A percentile compares a stretch with the other conserved stretches of the same genome.
Conservation (phyloP, 2,797 vertebrate species). For the Falco peregrinus region DNA sequence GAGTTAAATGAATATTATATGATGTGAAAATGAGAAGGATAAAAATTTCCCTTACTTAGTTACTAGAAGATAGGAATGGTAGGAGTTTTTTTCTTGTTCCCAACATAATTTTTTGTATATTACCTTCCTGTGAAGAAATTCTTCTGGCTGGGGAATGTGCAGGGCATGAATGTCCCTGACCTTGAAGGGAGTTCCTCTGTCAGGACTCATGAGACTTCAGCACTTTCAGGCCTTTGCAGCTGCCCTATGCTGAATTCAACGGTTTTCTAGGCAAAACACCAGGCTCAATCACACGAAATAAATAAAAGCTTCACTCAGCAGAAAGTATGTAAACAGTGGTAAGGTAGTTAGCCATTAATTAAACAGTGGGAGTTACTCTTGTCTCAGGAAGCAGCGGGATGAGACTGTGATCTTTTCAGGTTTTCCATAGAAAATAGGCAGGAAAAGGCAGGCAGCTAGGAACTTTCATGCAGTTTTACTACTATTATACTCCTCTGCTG, state of each 20-base stretch:
- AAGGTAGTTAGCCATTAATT: background rate
- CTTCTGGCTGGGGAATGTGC: background rate
- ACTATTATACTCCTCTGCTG: background rate
- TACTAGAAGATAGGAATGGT: background rate
- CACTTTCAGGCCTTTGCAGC: background rate
- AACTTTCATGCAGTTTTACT: background rate
- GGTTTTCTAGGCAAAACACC: background rate
- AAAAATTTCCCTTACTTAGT: background rate
- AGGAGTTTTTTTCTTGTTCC: background rate
- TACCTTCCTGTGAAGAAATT: background rate
- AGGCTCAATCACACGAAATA: background rate
- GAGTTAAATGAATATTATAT: background rate
- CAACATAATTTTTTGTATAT: background rate
- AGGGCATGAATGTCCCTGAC: background rate
- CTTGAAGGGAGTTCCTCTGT: slow-evolving; percentile 23
- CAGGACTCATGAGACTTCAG: background rate
- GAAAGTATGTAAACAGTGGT: background rate
- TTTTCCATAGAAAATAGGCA: background rate
- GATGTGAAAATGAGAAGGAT: background rate
- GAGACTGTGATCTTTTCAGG: background rate
- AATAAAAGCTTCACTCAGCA: background rate
- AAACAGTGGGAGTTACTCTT: background rate
- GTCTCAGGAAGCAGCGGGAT: background rate
- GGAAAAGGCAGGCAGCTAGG: background rate
- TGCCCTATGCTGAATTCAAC: background rate